Evolutionary conservation across 1,140 invertebrate species (phyloP).

Genomic region (Pygmarrhopalites habei): DNA sequence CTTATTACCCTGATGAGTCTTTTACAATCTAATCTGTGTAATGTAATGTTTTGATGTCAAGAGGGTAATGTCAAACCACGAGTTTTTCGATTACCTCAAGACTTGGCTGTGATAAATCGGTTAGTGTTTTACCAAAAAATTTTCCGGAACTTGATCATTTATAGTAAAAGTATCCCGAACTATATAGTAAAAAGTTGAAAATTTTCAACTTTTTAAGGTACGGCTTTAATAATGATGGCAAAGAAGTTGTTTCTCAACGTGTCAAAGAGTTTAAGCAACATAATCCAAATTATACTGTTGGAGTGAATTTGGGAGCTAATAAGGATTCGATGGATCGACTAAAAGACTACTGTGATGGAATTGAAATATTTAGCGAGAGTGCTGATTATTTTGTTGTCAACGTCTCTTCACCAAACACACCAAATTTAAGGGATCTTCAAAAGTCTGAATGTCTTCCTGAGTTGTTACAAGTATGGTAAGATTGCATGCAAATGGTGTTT

Average conservation of each 20-base stretch:
- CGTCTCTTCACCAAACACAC: slow-evolving; percentile 84
- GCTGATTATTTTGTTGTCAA: slow-evolving; percentile 88
- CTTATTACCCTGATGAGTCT: too few species aligned
- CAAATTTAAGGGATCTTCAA: slow-evolving; percentile 80
- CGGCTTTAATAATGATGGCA: slow-evolving; percentile 95
- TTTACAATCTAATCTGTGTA: too few species aligned
- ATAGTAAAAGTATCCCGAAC: too few species aligned
- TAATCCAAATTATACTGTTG: slow-evolving; percentile 49
- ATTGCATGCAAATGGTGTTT: too few species aligned
- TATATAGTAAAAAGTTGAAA: too few species aligned
- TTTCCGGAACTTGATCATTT: too few species aligned
- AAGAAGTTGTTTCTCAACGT: slow-evolving; percentile 60
- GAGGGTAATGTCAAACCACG: slow-evolving; percentile 84
- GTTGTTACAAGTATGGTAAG: slow-evolving; percentile 8
- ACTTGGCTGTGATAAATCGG: slow-evolving; percentile 89
- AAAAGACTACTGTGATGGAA: slow-evolving; percentile 73
- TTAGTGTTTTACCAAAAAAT: too few species aligned
- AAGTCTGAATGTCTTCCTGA: slow-evolving; percentile 61
- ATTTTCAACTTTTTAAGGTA: slow-evolving; percentile 45
- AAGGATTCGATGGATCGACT: slow-evolving; percentile 67
- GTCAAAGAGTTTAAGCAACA: slow-evolving; percentile 45
- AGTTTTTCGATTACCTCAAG: slow-evolving; percentile 77
- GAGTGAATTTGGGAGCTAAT: slow-evolving; percentile 94
- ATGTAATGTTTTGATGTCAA: too few species aligned
- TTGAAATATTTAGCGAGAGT: slow-evolving; percentile 62